Base-by-base conservation (phyloP, 2,113 vertebrate genomes). In the Albula goreensis region DNA sequence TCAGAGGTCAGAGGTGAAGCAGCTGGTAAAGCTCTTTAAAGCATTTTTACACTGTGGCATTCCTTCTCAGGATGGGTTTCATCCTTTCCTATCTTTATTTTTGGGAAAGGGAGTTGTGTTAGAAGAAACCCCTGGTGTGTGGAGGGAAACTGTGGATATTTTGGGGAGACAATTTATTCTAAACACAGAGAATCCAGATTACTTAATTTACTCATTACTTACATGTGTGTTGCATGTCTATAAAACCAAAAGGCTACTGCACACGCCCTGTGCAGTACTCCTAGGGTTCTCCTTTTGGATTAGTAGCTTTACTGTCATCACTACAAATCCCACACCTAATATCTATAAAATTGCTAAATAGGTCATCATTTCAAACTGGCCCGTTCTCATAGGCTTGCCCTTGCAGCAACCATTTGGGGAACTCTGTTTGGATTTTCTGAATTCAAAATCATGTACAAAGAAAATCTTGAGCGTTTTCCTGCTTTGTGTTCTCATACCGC, bases 11-110 rank as follows among this genome's bases (percentile, higher is more conserved):
- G 70, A 90, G 94, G 91, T 92, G 89, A 91, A 89, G 91, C 93
- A 95, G 94, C 93, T 95, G 94, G 91, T 88, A 90, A 92, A 92
- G 88, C 91, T 92, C 92, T 94, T 92, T 88, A 91, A 91, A 90
- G 86, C 82, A 85, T 77, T 70, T 90, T 88, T 86, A 83, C 49
- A 78, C 89, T 50, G 81, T 85, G 31, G 56, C 89, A 95, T 94
- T 93, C 94, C 90, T 91, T 85, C 90, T 85, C 90, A 89, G 88
- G 86, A 83, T 90, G 92, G 49, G 50, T 82, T 19, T 10, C 22
- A 25, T 78, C 60, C 60, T 22, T 63, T 81, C 51, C 25, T 84
- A 22, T 52, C 50, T 78, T 53, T 50, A 8, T 31, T 60, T 25
- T 25, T 48, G 17, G 83, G 78, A 49, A 41, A 41, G 31, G 31